Conservation (phyloP, 2,113 vertebrate species). For the Speoplatyrhinus poulsoni region DNA sequence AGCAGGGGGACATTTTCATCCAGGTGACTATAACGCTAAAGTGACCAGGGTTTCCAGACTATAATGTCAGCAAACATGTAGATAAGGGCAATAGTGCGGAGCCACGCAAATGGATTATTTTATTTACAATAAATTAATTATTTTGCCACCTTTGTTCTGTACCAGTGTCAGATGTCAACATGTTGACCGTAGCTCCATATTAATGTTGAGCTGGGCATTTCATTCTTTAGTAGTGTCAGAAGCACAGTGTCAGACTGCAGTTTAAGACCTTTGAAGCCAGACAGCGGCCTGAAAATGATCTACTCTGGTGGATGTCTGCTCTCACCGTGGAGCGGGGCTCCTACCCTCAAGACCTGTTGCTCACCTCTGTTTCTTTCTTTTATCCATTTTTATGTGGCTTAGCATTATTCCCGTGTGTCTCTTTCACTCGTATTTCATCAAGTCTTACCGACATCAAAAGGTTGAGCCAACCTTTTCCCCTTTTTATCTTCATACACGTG, state of each 20-base stretch:
- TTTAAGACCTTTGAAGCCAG: conserved; percentile 26
- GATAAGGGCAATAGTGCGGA: too few species aligned
- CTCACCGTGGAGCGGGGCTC: not conserved
- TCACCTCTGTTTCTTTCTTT: conserved; percentile 37
- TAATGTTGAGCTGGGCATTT: too few species aligned
- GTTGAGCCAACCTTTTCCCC: conserved; percentile 45
- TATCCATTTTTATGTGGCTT: conserved; percentile 39
- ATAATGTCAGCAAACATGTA: too few species aligned
- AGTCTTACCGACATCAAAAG: conserved; percentile 27
- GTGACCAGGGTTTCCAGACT: too few species aligned
- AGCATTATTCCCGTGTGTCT: conserved; percentile 34
- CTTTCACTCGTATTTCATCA: conserved; percentile 32
- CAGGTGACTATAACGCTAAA: too few species aligned
- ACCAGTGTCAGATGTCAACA: too few species aligned
- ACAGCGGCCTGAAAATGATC: conserved; percentile 23
- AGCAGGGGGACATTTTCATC: too few species aligned
- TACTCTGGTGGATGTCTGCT: too few species aligned
- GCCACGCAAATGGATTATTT: too few species aligned
- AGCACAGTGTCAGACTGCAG: conserved; percentile 1
- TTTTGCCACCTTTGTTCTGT: too few species aligned
- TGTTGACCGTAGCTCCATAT: too few species aligned
- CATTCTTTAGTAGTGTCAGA: not conserved
- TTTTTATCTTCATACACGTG: conserved; percentile 36
- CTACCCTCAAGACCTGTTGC: conserved; percentile 30
- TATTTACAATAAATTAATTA: too few species aligned